These are phyloP conservation scores for Pollenia labialis DNA, from an alignment of 2,888 invertebrate species.

Conservation along the genomic window DNA sequence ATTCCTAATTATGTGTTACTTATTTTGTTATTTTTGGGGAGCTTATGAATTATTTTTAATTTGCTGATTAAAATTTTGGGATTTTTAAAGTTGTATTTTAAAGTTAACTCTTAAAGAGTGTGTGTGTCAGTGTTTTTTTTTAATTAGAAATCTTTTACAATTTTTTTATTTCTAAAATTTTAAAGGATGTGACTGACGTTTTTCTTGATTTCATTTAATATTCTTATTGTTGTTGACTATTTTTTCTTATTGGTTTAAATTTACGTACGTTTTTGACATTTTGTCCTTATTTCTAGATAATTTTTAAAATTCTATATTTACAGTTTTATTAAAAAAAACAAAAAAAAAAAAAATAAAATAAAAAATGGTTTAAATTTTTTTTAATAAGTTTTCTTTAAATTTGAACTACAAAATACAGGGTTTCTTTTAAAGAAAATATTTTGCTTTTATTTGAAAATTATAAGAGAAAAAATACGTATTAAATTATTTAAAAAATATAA, in stretches of 20 bases:
- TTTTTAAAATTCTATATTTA: constrained; percentile 51
- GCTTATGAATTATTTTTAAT: background rate
- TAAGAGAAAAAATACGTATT: constrained; percentile 4
- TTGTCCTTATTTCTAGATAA: constrained; percentile 43
- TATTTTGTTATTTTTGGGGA: constrained; percentile 45
- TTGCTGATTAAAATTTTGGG: background rate
- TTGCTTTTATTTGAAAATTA: constrained; percentile 19
- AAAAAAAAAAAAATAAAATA: too few relatives aligned
- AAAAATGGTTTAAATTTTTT: constrained; percentile 9
- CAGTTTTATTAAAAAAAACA: background rate
- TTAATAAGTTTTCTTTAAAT: constrained; percentile 3
- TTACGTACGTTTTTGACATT: constrained; percentile 59
- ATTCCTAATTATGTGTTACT: constrained; percentile 4
- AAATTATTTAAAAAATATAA: constrained; percentile 29
- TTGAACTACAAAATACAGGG: constrained; percentile 37
- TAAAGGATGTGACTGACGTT: background rate
- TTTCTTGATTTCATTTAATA: constrained; percentile 11
- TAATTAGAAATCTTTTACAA: constrained; percentile 13
- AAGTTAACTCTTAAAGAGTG: constrained; percentile 27
- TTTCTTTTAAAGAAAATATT: constrained; percentile 72
- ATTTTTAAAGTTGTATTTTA: background rate
- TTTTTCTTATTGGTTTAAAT: constrained; percentile 51
- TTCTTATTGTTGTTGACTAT: constrained; percentile 65
- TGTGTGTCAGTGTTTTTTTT: background rate
- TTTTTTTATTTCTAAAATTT: constrained; percentile 25